Percentiles rank a stretch among this genome's conserved stretches.
Evolutionary conservation across 2,113 vertebrate genomes (phyloP).

Genomic region (Asarcornis scutulata): DNA sequence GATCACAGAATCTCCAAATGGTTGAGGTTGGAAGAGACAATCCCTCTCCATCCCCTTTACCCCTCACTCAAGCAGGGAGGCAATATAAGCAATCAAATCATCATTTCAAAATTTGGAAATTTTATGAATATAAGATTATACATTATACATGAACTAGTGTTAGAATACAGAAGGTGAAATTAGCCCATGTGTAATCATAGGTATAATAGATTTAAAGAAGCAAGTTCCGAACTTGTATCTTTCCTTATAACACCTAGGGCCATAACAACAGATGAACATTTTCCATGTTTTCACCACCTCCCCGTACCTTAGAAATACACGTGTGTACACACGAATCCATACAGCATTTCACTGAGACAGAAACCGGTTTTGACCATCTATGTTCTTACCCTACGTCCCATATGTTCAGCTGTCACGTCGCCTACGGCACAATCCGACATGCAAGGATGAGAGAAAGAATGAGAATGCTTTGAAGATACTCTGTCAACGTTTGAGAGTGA

Average conservation of each 20-base stretch:
- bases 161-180: neutral
- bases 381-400: neutral
- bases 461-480: conserved; percentile 67
- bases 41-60: too few species aligned
- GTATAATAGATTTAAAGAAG: neutral
- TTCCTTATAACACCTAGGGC: neutral
- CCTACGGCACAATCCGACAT: neutral
- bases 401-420: conserved; percentile 9
- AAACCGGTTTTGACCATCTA: neutral
- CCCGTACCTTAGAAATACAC: neutral
- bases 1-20: neutral
- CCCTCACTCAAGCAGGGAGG: neutral
- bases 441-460: conserved; percentile 35
- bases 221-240: neutral
- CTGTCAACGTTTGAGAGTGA: conserved; percentile 40
- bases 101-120: neutral
- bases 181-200: neutral
- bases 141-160: neutral
- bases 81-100: neutral
- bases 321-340: neutral
- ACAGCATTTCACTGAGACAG: neutral
- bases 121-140: neutral
- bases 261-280: neutral
- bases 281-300: neutral
- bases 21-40: neutral